Conservation (phyloP, 2,113 vertebrate genomes). For the Epinephelus moara region DNA sequence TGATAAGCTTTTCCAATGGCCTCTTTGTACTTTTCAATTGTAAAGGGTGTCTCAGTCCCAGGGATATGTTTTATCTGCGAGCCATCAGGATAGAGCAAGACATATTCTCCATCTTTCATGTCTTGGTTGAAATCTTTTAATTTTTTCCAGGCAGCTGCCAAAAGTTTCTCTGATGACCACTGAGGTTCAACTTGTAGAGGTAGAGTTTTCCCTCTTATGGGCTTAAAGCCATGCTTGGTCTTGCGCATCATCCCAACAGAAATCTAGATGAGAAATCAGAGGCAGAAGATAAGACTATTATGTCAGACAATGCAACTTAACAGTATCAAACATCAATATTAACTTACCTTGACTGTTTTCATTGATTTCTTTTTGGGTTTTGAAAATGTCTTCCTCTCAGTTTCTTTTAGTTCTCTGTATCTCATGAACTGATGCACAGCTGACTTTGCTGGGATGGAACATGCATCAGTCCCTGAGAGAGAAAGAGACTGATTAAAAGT, state of each 20-base stretch:
- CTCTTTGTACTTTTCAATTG: slow-evolving; percentile 7
- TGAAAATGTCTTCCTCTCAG: not conserved
- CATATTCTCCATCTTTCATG: not conserved
- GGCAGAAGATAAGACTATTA: not conserved
- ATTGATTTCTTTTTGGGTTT: not conserved
- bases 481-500: not conserved
- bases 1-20: slow-evolving; percentile 15
- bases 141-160: slow-evolving; percentile 18
- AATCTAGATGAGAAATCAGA: not conserved
- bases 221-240: not conserved
- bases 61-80: not conserved
- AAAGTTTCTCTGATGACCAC: not conserved
- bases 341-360: not conserved
- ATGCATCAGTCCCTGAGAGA: not conserved
- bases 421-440: not conserved
- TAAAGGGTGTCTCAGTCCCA: slow-evolving; percentile 21
- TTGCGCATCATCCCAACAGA: not conserved
- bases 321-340: not conserved
- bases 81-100: slow-evolving; percentile 5
- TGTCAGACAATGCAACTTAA: not conserved
- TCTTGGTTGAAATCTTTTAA: not conserved
- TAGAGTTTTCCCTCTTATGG: not conserved
- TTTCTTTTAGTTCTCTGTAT: not conserved
- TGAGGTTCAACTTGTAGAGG: not conserved
- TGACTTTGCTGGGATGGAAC: not conserved